Conservation (phyloP, 1,140 invertebrate species). For the Hestina assimilis region DNA sequence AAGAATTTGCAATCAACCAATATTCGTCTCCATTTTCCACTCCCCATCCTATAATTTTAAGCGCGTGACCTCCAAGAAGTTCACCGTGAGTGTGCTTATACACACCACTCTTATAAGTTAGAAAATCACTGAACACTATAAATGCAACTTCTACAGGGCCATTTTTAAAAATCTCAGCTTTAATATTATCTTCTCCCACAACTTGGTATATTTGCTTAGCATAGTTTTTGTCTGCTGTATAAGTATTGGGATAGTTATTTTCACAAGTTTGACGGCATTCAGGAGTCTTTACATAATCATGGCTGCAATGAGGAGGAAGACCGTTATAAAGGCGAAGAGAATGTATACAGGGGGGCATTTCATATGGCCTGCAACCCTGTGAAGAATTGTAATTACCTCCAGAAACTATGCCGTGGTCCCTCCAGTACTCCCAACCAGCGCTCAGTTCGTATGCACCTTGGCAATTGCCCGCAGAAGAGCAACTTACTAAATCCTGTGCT, state of each 20-base stretch:
- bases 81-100: slow-evolving; percentile 89
- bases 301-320: slow-evolving; percentile 86
- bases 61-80: slow-evolving; percentile 92
- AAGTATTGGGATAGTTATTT: slow-evolving; percentile 83
- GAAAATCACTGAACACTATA: slow-evolving; percentile 92
- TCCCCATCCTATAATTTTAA: slow-evolving; percentile 94
- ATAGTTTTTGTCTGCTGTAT: slow-evolving; percentile 87
- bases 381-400: slow-evolving; percentile 89
- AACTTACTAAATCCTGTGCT: slow-evolving; percentile 92
- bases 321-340: slow-evolving; percentile 88
- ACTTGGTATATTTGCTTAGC: slow-evolving; percentile 88
- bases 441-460: slow-evolving; percentile 87
- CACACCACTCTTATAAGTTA: slow-evolving; percentile 91
- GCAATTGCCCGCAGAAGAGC: slow-evolving; percentile 91
- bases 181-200: slow-evolving; percentile 83
- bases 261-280: slow-evolving; percentile 87
- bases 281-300: slow-evolving; percentile 85
- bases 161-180: slow-evolving; percentile 90
- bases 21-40: slow-evolving; percentile 88
- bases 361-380: slow-evolving; percentile 91
- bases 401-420: slow-evolving; percentile 87
- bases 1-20: slow-evolving; percentile 95
- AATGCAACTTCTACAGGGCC: slow-evolving; percentile 96
- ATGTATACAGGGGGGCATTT: slow-evolving; percentile 92
- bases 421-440: slow-evolving; percentile 94